phyloP scores from a whole-genome alignment of 2,888 invertebrate species.

The Habrosyne pyritoides region DNA sequence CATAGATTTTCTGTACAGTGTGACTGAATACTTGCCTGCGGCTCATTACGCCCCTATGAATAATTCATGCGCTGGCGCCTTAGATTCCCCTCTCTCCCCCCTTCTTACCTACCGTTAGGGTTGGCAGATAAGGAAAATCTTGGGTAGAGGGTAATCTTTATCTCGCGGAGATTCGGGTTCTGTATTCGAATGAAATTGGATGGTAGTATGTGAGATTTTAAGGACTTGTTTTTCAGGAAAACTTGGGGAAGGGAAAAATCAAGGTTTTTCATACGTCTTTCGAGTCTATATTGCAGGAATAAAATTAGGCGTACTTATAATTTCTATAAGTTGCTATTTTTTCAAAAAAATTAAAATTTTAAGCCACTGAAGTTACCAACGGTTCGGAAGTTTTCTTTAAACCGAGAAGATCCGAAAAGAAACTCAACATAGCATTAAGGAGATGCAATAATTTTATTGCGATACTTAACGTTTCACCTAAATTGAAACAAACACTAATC shows the following conservation, averaged over 20 bases:
- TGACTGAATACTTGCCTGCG: constrained; percentile 64
- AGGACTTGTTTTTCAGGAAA: constrained; percentile 10
- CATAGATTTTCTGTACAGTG: constrained; percentile 52
- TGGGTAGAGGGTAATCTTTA: constrained; percentile 2
- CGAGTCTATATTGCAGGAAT: no score
- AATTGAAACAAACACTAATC: no score
- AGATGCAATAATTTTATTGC: no score
- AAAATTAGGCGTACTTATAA: no score
- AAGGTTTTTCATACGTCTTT: no score
- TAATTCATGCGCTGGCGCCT: constrained; percentile 68
- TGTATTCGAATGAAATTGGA: not conserved
- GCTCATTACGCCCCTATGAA: constrained; percentile 76
- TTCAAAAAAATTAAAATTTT: no score
- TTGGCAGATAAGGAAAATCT: constrained; percentile 5
- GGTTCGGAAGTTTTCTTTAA: no score
- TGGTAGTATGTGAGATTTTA: constrained; percentile 9
- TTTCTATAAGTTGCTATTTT: no score
- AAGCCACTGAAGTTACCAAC: no score
- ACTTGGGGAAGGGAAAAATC: not conserved
- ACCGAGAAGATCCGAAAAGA: no score
- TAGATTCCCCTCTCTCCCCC: constrained; percentile 23
- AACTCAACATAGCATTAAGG: no score
- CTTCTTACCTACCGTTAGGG: constrained; percentile 1
- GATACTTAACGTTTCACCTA: no score
- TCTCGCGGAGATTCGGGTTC: constrained; percentile 1